Conservation (phyloP, 2,113 vertebrate genomes). For the Saimiri boliviensis region DNA sequence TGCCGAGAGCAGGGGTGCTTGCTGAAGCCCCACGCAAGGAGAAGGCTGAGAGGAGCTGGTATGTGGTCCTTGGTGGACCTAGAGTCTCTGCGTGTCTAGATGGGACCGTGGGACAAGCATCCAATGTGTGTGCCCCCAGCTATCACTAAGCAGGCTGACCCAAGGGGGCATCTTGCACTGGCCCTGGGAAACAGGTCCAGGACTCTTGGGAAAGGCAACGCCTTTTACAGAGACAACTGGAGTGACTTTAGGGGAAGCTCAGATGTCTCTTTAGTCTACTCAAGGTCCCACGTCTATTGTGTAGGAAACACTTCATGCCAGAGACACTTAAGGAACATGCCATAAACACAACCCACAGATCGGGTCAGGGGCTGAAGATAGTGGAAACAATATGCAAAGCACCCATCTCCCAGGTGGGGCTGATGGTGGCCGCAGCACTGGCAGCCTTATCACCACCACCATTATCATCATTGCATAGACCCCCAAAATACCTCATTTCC, state of each 20-base stretch:
- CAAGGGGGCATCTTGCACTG: neutral
- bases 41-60: neutral
- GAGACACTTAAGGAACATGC: neutral
- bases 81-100: neutral
- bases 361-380: neutral
- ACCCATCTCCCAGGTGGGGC: accelerated
- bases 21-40: neutral
- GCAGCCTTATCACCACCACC: accelerated
- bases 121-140: neutral
- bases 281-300: neutral
- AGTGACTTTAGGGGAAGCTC: neutral
- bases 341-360: neutral
- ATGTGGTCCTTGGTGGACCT: neutral
- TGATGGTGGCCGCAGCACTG: neutral
- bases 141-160: neutral
- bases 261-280: neutral
- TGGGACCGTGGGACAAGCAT: neutral
- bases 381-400: too few species aligned
- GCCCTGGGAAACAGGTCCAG: neutral
- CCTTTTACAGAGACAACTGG: neutral
- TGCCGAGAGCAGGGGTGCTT: accelerated
- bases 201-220: neutral
- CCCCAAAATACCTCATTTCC: neutral
- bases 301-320: neutral
- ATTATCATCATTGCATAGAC: neutral